Conservation (phyloP, 2,113 vertebrate species). For the Sturnus vulgaris region DNA sequence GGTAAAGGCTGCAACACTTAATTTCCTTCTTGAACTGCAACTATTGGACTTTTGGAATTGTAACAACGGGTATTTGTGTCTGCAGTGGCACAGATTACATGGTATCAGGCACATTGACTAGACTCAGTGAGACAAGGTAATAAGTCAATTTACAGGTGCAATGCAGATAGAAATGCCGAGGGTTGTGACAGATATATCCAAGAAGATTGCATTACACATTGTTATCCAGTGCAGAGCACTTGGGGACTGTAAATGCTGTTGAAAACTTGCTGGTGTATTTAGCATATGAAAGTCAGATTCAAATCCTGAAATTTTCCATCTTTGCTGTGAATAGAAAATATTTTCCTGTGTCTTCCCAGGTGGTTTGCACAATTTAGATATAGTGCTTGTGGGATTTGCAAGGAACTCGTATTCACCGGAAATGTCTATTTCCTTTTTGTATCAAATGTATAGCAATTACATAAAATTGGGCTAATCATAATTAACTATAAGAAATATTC, state of each 20-base stretch:
- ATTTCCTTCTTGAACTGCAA: neutral
- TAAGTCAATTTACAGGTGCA: neutral
- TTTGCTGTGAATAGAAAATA: neutral
- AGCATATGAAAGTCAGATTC: neutral
- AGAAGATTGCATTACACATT: neutral
- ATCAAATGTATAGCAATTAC: neutral
- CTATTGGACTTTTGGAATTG: neutral
- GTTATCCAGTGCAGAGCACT: neutral
- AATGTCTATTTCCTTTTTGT: neutral
- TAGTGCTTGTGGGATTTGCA: neutral
- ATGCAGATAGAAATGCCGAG: neutral
- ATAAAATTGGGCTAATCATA: neutral
- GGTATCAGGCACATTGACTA: neutral
- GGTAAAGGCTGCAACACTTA: neutral
- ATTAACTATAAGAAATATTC: neutral
- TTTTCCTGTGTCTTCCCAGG: neutral
- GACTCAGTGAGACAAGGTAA: neutral
- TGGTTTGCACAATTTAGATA: neutral
- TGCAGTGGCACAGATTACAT: neutral
- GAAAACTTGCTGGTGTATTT: neutral
- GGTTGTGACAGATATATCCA: neutral
- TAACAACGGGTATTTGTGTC: neutral
- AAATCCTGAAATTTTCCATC: neutral
- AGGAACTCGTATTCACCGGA: neutral
- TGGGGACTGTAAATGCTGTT: neutral